Evolutionary conservation across 2,113 vertebrate species (phyloP).

Genomic region (Ibidorhyncha struthersii): DNA sequence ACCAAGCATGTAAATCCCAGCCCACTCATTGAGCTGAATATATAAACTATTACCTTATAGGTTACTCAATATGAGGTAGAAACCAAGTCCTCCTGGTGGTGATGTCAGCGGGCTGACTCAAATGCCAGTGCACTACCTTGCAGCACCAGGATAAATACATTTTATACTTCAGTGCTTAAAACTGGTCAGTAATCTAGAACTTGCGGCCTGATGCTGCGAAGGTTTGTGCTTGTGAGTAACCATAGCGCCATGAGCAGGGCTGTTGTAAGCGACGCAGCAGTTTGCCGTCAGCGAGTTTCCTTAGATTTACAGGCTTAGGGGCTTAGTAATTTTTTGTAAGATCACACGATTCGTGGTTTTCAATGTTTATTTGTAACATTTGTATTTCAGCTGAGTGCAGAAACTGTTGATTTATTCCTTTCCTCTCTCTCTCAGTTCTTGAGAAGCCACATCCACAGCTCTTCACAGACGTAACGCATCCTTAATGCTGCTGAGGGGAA

Average conservation of each 20-base stretch:
- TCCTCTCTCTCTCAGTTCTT: background rate
- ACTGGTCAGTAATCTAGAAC: background rate
- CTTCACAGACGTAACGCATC: background rate
- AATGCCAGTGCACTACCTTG: fast-evolving
- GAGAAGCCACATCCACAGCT: background rate
- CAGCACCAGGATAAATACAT: background rate
- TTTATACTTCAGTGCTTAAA: background rate
- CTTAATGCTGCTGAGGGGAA: background rate
- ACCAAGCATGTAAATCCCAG: background rate
- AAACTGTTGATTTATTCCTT: conserved; percentile 1
- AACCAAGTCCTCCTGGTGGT: background rate
- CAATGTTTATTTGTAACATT: background rate
- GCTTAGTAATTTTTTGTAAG: background rate
- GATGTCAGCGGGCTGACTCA: background rate
- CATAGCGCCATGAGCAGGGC: background rate
- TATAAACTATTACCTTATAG: background rate
- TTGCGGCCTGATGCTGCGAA: background rate
- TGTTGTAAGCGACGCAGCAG: background rate
- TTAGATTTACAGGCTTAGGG: background rate
- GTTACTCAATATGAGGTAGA: background rate
- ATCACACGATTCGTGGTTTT: background rate
- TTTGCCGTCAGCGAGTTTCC: background rate
- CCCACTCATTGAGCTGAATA: background rate
- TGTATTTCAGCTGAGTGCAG: background rate
- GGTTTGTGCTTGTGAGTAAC: background rate